phyloP scores from a whole-genome alignment of 2,888 invertebrate genomes.

The Smittia aterrima region DNA sequence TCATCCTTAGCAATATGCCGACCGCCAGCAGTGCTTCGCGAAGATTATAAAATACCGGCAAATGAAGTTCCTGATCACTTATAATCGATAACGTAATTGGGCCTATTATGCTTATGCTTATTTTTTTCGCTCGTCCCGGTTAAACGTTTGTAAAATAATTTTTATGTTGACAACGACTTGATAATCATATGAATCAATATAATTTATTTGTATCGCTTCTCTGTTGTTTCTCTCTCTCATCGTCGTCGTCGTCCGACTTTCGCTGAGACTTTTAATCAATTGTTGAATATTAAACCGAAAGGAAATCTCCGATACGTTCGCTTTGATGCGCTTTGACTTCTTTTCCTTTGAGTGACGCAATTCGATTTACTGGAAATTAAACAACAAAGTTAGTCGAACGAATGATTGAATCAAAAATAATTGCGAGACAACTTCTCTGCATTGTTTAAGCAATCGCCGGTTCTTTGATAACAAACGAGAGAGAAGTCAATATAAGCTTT shows the following conservation, averaged over 20 bases:
- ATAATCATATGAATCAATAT: slow-evolving; percentile 39
- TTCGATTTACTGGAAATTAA: slow-evolving; percentile 21
- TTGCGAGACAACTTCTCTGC: slow-evolving; percentile 20
- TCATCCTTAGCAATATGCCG: slow-evolving; percentile 6
- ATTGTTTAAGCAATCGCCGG: slow-evolving; percentile 1
- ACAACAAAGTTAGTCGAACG: neutral
- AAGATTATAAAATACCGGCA: slow-evolving; percentile 33
- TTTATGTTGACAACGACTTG: slow-evolving; percentile 41
- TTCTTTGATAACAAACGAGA: slow-evolving; percentile 16
- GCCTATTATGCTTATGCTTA: slow-evolving; percentile 36
- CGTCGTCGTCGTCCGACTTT: too few relatives aligned
- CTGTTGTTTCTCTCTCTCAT: neutral
- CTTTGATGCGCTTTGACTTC: neutral
- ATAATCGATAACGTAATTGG: slow-evolving; percentile 42
- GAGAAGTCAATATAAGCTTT: slow-evolving; percentile 10
- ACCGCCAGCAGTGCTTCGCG: slow-evolving; percentile 34
- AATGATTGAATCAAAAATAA: slow-evolving; percentile 21
- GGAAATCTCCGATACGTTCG: slow-evolving; percentile 9
- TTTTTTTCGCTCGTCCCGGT: neutral
- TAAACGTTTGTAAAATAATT: slow-evolving; percentile 39
- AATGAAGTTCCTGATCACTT: slow-evolving; percentile 42
- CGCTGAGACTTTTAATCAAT: slow-evolving; percentile 1
- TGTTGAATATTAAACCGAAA: slow-evolving; percentile 5
- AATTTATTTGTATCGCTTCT: slow-evolving; percentile 28
- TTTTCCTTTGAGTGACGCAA: slow-evolving; percentile 23